Conservation (phyloP, 2,888 invertebrate species). For the Proisotoma minuta region DNA sequence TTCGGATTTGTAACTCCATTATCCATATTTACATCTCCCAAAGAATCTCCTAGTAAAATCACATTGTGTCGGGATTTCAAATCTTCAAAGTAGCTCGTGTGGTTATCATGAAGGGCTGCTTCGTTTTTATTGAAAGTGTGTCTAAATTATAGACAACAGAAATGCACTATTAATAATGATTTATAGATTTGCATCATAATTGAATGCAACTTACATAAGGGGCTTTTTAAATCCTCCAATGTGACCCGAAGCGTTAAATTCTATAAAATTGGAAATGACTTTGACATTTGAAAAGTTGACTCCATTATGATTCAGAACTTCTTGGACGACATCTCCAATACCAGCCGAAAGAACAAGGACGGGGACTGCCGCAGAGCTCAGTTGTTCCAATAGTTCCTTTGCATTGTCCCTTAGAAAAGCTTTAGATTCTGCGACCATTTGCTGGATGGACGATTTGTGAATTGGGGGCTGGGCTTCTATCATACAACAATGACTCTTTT, state of each 20-base stretch:
- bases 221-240: constrained; percentile 68
- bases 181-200: too few species aligned
- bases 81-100: constrained; percentile 43
- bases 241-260: constrained; percentile 54
- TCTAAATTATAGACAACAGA: too few species aligned
- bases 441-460: constrained; percentile 19
- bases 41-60: constrained; percentile 83
- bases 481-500: constrained; percentile 47
- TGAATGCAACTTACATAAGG: constrained; percentile 56
- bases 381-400: not conserved
- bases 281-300: constrained; percentile 65
- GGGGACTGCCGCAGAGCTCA: constrained; percentile 53
- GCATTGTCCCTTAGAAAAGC: constrained; percentile 62
- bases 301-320: constrained; percentile 66
- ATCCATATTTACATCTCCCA: constrained; percentile 90
- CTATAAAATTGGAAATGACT: constrained; percentile 85
- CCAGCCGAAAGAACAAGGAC: constrained; percentile 93
- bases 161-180: too few species aligned
- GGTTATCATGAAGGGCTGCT: too few species aligned
- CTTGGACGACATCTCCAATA: constrained; percentile 79
- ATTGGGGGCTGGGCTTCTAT: constrained; percentile 15
- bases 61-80: constrained; percentile 65
- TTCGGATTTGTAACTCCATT: constrained; percentile 73
- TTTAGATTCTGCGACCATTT: constrained; percentile 27
- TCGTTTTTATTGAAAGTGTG: too few species aligned